Base-by-base conservation (phyloP, 2,888 invertebrate genomes). In the Proisotoma minuta region DNA sequence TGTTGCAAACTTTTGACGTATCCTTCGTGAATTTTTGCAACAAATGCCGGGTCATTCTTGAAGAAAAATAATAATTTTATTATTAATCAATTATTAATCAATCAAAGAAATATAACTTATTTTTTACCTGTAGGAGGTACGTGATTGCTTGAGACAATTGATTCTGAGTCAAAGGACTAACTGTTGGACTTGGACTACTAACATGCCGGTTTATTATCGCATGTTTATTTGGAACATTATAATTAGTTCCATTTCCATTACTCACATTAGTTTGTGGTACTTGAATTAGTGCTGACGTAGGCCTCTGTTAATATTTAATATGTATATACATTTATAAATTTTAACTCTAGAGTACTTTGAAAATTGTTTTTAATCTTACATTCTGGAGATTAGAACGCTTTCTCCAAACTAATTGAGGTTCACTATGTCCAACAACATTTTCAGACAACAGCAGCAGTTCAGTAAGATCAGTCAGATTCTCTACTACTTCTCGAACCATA, bases 401-500 rank as follows among this genome's bases (percentile, higher is more conserved):
- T 22, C 54, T 54, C 54, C 54, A 54, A 18, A 54, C 54, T 3
- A 54, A 24, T 22, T 54, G 54, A 12, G 54, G 54, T 24, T 54
- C 54, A 27, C 39, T 39, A 5, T 54, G 34, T 18, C 54, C 54
- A 18, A 18, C 39, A 15, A 54, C 54, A 29, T 54, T 54, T 24
- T 54, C 54, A 4, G 18, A 39, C 15, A 54, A 28, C 15, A 54
- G 39, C 24, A 54, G 23, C 15, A 54, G 40, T 27, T 54, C 54
- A 5, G 39, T 39, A n/a, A 54, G 24, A 22, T 54, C 54, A 5
- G 54, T 24, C 4, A 54, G 40, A 20, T 3, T 26, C 12, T 54
- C 54, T 8, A 54, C 54, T 18, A 54, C 54, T 23, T 54, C 54
- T 39, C 54, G 34, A 39, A 54, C 54, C 54, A 54, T 54, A 39